Percentiles rank a stretch among this genome's conserved stretches.
These are phyloP conservation scores for Sarcophaga subvicina DNA, from an alignment of 2,888 invertebrate species.

Conservation along the genomic window DNA sequence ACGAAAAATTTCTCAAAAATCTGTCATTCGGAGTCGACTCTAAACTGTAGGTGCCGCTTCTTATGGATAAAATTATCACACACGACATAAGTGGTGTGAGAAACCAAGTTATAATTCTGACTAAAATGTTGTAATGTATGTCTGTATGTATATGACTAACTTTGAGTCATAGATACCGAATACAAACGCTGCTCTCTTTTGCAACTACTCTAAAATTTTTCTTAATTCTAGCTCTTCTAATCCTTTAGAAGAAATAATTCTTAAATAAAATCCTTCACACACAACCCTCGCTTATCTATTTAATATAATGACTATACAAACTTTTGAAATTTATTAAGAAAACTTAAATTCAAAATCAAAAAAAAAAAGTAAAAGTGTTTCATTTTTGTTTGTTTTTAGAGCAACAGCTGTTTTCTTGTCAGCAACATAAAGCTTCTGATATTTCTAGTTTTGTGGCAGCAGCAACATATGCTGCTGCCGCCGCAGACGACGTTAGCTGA, in stretches of 20 bases:
- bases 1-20: too few species aligned
- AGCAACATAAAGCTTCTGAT: conserved; percentile 59
- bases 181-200: too few species aligned
- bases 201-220: too few species aligned
- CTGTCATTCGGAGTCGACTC: too few species aligned
- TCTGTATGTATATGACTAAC: too few species aligned
- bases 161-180: too few species aligned
- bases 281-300: conserved; percentile 2
- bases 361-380: conserved; percentile 63
- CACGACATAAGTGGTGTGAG: too few species aligned
- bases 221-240: too few species aligned
- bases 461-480: conserved; percentile 44
- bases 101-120: too few species aligned
- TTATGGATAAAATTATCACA: too few species aligned
- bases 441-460: conserved; percentile 49
- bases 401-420: conserved; percentile 61
- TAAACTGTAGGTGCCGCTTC: too few species aligned
- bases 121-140: too few species aligned
- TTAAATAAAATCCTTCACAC: not conserved
- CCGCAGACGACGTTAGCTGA: conserved; percentile 45
- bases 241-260: not conserved
- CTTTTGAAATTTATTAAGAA: not conserved
- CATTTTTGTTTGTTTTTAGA: conserved; percentile 46
- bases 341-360: not conserved
- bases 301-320: conserved; percentile 4